These are phyloP conservation scores for Vespertilio murinus DNA, from an alignment of 2,797 vertebrate species.

Conservation along the genomic window DNA sequence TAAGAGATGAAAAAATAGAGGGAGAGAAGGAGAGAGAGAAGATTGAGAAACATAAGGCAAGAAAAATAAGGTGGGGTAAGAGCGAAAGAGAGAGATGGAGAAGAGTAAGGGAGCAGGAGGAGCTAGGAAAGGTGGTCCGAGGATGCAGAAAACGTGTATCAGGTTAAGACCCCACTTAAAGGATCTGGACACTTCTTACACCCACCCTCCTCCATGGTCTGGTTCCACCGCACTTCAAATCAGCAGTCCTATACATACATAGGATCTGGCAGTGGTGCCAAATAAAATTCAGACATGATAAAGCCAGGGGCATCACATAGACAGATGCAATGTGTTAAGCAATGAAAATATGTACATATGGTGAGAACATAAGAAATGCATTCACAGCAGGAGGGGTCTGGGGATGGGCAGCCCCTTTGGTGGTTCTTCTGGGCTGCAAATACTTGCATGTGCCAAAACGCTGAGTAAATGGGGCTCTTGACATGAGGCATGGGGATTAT, in stretches of 20 bases:
- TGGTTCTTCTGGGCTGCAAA: not conserved
- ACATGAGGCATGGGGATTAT: conserved; percentile 9
- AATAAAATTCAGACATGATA: conserved; percentile 21
- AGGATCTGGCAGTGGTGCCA: not conserved
- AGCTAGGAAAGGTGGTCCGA: not conserved
- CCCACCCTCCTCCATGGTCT: not conserved
- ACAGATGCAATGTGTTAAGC: not conserved
- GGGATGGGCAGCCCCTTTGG: not conserved
- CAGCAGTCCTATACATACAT: not conserved
- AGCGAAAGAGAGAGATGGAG: not conserved
- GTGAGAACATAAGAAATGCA: not conserved
- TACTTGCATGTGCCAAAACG: conserved; percentile 10
- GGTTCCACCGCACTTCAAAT: not conserved
- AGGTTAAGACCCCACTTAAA: not conserved
- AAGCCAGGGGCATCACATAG: not conserved
- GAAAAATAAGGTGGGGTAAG: not conserved
- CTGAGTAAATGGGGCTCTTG: not conserved
- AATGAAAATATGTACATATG: not conserved
- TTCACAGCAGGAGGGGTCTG: not conserved
- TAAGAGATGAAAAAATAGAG: not conserved
- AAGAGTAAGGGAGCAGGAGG: not conserved
- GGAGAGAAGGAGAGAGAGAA: not conserved
- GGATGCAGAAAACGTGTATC: not conserved
- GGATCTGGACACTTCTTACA: not conserved
- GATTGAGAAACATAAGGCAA: not conserved